These are phyloP conservation scores for Aphaenogaster floridana DNA, from an alignment of 1,140 invertebrate species.

Conservation along the genomic window DNA sequence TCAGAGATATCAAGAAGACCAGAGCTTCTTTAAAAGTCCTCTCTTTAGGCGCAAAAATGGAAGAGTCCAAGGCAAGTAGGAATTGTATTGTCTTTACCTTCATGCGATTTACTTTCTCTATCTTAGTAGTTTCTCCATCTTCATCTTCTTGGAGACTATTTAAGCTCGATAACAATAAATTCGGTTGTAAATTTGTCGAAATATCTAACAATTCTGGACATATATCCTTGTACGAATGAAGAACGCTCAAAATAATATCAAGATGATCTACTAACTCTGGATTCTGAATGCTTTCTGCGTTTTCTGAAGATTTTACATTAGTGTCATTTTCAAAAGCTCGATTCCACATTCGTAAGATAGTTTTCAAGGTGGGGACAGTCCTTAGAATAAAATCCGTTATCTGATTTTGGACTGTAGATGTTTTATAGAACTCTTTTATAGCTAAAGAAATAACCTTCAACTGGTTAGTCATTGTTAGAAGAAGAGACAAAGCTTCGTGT, in stretches of 20 bases:
- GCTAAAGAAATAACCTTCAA: constrained; percentile 69
- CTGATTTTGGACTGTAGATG: neutral
- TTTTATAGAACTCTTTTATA: constrained; percentile 61
- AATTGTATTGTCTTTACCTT: constrained; percentile 90
- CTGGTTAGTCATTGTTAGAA: constrained; percentile 79
- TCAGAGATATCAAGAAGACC: constrained; percentile 86
- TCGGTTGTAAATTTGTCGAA: constrained; percentile 76
- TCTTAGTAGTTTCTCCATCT: neutral
- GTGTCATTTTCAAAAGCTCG: constrained; percentile 76
- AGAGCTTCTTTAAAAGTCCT: constrained; percentile 88
- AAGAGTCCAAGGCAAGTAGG: constrained; percentile 88
- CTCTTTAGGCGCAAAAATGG: constrained; percentile 86
- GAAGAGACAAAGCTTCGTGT: constrained; percentile 78
- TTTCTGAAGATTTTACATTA: constrained; percentile 73
- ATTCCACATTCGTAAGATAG: constrained; percentile 86
- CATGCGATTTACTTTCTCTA: constrained; percentile 84
- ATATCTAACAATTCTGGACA: constrained; percentile 87
- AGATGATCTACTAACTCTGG: constrained; percentile 83
- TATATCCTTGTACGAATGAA: constrained; percentile 87
- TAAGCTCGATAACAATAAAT: constrained; percentile 75
- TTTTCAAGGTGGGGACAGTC: constrained; percentile 87
- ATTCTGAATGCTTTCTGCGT: constrained; percentile 71
- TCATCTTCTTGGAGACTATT: constrained; percentile 73
- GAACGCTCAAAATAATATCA: constrained; percentile 86
- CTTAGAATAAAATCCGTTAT: constrained; percentile 73